Base-by-base conservation (phyloP, 2,888 invertebrate species). In the Tipula lateralis region DNA sequence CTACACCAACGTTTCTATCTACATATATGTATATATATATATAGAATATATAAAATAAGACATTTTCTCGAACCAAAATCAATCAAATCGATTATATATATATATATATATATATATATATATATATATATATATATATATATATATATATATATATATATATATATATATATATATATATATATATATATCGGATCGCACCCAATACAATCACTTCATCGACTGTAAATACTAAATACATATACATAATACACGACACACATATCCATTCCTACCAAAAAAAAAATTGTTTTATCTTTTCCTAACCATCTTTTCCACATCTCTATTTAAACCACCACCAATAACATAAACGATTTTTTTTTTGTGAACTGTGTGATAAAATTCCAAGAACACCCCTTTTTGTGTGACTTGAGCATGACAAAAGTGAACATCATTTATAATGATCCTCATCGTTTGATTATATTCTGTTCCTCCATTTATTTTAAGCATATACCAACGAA, bases 351-450 rank as follows among this genome's bases (percentile, higher is more conserved):
- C 9, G 12, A 7, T 24, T 9, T 44, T 44, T 44, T 44, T n/a
- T 44, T 44, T 66, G 66, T 66, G 66, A 66, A 66, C 19, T 66
- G n/a, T n/a, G 24, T 66, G 66, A 66, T 66, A 66, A 66, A 66
- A 66, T 66, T 24, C 66, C 24, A 24, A 66, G 66, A 66, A 66
- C 66, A 66, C 66, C 66, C 66, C 66, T 66, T 66, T 66, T 66
- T 66, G 66, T 66, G 66, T 66, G 66, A 66, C 66, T 66, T 19
- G 19, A 66, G 66, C 66, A 66, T 66, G 66, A 66, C 66, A 66
- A 66, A 66, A 66, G 66, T 66, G 66, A 66, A 66, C 66, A 66
- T 66, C 66, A 24, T 66, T 66, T 66, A 66, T 66, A 66, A 66
- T 66, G 66, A 66, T 66, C 66, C 66, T 66, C 66, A 9, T 66